A percentile compares a stretch with the other conserved stretches of the same genome.
Evolutionary conservation across 1,140 invertebrate species (phyloP).

Genomic region (Oscheius sp.): DNA sequence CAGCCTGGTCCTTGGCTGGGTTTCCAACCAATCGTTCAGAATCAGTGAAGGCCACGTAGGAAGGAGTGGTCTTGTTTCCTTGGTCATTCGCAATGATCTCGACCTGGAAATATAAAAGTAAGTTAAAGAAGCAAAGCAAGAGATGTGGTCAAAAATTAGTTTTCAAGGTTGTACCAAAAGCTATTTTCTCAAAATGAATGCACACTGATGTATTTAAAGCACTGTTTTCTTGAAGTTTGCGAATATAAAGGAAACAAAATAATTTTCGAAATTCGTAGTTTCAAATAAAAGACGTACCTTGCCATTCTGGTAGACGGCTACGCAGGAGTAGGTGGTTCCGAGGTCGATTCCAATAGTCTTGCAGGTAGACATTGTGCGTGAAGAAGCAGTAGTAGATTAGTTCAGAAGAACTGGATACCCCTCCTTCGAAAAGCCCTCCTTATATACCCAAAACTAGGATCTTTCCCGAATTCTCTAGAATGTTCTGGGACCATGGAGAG

Average conservation of each 20-base stretch:
- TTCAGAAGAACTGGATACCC: slow-evolving; percentile 9
- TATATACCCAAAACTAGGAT: not conserved
- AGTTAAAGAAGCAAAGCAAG: too few species aligned
- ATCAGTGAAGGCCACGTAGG: slow-evolving; percentile 84
- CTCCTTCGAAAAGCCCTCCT: not conserved
- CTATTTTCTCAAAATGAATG: too few species aligned
- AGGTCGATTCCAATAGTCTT: slow-evolving; percentile 65
- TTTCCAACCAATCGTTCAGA: slow-evolving; percentile 80
- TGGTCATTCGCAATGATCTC: slow-evolving; percentile 86
- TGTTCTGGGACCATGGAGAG: too few species aligned
- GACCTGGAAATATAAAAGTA: slow-evolving; percentile 58
- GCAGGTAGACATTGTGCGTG: slow-evolving; percentile 13
- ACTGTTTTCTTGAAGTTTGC: too few species aligned
- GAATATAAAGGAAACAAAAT: not conserved
- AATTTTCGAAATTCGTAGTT: not conserved
- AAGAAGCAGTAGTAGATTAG: not conserved
- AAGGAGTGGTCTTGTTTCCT: slow-evolving; percentile 80
- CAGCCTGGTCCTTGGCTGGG: slow-evolving; percentile 66
- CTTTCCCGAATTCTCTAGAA: not conserved
- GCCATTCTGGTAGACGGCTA: slow-evolving; percentile 70
- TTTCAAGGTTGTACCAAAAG: too few species aligned
- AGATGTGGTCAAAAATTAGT: too few species aligned
- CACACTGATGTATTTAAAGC: too few species aligned
- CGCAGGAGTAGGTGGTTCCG: slow-evolving; percentile 67
- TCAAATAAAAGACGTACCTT: slow-evolving; percentile 71